phyloP scores from a whole-genome alignment of 2,888 invertebrate genomes.

The Deilephila elpenor region DNA sequence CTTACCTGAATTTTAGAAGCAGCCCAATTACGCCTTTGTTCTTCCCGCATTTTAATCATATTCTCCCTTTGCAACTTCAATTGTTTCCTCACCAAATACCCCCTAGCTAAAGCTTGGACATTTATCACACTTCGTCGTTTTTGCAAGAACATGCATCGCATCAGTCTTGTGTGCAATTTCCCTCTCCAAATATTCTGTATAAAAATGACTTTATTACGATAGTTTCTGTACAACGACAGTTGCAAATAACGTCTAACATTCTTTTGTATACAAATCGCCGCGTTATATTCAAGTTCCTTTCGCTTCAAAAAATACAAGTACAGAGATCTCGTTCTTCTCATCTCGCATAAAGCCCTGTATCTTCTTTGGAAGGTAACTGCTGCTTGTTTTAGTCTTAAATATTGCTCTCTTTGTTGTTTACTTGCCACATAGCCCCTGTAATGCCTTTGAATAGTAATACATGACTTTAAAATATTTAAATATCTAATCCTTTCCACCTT shows the following conservation, averaged over 20 bases:
- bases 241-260: conserved; percentile 62
- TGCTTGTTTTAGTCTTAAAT: conserved; percentile 54
- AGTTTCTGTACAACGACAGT: conserved; percentile 58
- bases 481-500: conserved; percentile 55
- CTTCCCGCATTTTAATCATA: conserved; percentile 69
- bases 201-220: conserved; percentile 56
- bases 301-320: conserved; percentile 13
- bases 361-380: conserved; percentile 66
- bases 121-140: conserved; percentile 60
- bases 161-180: conserved; percentile 63
- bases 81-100: conserved; percentile 77
- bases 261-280: conserved; percentile 69
- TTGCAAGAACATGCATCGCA: conserved; percentile 65
- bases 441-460: conserved; percentile 5
- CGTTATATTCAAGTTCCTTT: conserved; percentile 52
- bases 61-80: conserved; percentile 73
- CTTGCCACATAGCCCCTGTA: conserved; percentile 7
- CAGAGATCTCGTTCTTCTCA: conserved; percentile 57
- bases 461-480: conserved; percentile 33
- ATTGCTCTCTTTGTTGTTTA: conserved; percentile 55
- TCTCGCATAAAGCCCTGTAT: conserved; percentile 65
- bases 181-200: conserved; percentile 76
- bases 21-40: conserved; percentile 75
- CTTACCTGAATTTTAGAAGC: conserved; percentile 87
- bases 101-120: conserved; percentile 77